These are phyloP conservation scores for Carcinoscorpius rotundicauda DNA, from an alignment of 1,140 invertebrate genomes.

Conservation along the genomic window DNA sequence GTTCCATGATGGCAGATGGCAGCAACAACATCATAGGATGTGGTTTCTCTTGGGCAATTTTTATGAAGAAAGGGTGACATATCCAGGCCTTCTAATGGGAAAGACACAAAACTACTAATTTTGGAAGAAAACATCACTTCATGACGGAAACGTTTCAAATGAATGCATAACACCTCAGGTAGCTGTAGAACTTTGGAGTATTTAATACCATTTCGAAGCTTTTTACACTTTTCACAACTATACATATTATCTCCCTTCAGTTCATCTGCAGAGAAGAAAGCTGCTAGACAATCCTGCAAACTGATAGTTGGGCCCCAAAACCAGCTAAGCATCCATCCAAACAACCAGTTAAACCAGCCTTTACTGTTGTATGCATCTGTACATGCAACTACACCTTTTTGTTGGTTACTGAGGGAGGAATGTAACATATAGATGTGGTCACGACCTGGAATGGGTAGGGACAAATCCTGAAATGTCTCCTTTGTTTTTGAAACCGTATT, in stretches of 20 bases:
- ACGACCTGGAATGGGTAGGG: slow-evolving; percentile 82
- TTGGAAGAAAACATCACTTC: slow-evolving; percentile 92
- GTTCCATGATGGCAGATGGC: slow-evolving; percentile 95
- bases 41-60: slow-evolving; percentile 63
- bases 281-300: slow-evolving; percentile 85
- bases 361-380: slow-evolving; percentile 39
- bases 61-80: slow-evolving; percentile 84
- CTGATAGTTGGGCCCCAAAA: slow-evolving; percentile 85
- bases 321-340: slow-evolving; percentile 70
- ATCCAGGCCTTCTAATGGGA: slow-evolving; percentile 81
- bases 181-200: slow-evolving; percentile 80
- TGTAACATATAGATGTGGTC: slow-evolving; percentile 79
- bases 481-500: slow-evolving; percentile 71
- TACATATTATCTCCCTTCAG: slow-evolving; percentile 99
- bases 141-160: slow-evolving; percentile 92
- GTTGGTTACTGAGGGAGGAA: slow-evolving; percentile 40
- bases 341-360: slow-evolving; percentile 70
- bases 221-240: slow-evolving; percentile 42
- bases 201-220: slow-evolving; percentile 91
- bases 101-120: slow-evolving; percentile 81
- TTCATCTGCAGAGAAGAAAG: slow-evolving; percentile 96
- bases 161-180: slow-evolving; percentile 88
- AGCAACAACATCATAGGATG: slow-evolving; percentile 78
- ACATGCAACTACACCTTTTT: slow-evolving; percentile 14
- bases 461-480: slow-evolving; percentile 92